phyloP scores from a whole-genome alignment of 2,888 invertebrate genomes.

The Oxystoma pomonae region DNA sequence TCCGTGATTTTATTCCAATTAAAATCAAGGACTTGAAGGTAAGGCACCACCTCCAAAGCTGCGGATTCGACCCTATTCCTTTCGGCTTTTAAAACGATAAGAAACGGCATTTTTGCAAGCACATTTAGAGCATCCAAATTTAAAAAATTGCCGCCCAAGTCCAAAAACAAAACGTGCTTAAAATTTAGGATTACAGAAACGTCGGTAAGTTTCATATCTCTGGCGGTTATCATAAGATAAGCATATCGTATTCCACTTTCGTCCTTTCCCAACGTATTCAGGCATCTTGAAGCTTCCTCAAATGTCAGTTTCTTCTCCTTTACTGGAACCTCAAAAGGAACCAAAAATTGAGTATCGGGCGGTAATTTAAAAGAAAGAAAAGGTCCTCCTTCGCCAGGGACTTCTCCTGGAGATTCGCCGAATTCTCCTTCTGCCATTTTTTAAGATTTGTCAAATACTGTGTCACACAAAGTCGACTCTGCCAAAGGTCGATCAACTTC shows the following conservation, averaged over 20 bases:
- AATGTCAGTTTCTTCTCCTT: constrained; percentile 38
- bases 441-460: too few relatives aligned
- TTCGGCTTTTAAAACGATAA: constrained; percentile 57
- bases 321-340: constrained; percentile 29
- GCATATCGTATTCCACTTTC: constrained; percentile 52
- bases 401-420: not conserved
- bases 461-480: too few relatives aligned
- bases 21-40: constrained; percentile 58
- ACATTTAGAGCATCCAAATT: constrained; percentile 50
- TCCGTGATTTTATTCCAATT: constrained; percentile 53
- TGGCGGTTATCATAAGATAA: constrained; percentile 54
- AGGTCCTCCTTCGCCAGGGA: constrained; percentile 5
- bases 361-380: constrained; percentile 8
- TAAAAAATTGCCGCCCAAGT: constrained; percentile 55
- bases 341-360: constrained; percentile 17
- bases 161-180: constrained; percentile 55
- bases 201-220: constrained; percentile 51
- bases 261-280: constrained; percentile 46
- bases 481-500: too few relatives aligned
- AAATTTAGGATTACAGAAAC: constrained; percentile 51
- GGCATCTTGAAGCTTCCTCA: constrained; percentile 43
- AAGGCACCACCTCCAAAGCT: constrained; percentile 51
- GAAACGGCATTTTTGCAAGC: constrained; percentile 51
- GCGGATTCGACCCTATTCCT: constrained; percentile 52
- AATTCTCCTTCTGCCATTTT: constrained; percentile 22